A percentile compares a stretch with the other conserved stretches of the same genome.
These are phyloP conservation scores for Meles meles DNA, from an alignment of 2,113 vertebrate species.

Conservation along the genomic window DNA sequence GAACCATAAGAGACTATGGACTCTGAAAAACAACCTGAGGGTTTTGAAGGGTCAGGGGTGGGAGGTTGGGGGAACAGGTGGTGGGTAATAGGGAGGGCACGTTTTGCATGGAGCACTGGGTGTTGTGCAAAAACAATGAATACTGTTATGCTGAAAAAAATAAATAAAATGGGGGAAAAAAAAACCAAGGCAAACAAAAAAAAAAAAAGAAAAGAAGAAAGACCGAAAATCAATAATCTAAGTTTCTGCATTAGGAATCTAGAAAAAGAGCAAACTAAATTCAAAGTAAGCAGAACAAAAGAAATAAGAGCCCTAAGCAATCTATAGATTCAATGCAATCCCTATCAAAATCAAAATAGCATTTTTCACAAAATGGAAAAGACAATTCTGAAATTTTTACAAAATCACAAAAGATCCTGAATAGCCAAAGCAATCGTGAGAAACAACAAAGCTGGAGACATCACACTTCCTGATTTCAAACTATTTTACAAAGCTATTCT, in stretches of 20 bases:
- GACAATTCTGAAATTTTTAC: not conserved
- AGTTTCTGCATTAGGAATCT: not conserved
- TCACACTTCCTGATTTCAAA: not conserved
- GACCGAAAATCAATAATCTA: not conserved
- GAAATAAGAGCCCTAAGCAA: not conserved
- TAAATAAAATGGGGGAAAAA: too few species aligned
- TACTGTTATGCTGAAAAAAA: too few species aligned
- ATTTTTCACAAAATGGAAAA: not conserved
- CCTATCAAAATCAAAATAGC: not conserved
- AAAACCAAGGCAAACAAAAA: too few species aligned
- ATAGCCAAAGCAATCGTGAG: not conserved
- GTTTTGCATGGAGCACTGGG: too few species aligned
- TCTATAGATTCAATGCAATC: not conserved
- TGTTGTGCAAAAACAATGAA: too few species aligned
- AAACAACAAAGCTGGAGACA: not conserved
- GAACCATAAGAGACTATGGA: too few species aligned
- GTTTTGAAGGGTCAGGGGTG: too few species aligned
- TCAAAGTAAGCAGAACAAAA: not conserved
- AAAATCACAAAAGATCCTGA: not conserved
- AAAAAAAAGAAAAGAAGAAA: not conserved
- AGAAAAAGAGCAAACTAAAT: not conserved
- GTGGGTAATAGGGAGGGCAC: too few species aligned
- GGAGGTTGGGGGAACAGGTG: too few species aligned
- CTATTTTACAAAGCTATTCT: not conserved
- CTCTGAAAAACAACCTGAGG: too few species aligned